These are phyloP conservation scores for Hylia prasina DNA, from an alignment of 2,113 vertebrate genomes.

Conservation along the genomic window DNA sequence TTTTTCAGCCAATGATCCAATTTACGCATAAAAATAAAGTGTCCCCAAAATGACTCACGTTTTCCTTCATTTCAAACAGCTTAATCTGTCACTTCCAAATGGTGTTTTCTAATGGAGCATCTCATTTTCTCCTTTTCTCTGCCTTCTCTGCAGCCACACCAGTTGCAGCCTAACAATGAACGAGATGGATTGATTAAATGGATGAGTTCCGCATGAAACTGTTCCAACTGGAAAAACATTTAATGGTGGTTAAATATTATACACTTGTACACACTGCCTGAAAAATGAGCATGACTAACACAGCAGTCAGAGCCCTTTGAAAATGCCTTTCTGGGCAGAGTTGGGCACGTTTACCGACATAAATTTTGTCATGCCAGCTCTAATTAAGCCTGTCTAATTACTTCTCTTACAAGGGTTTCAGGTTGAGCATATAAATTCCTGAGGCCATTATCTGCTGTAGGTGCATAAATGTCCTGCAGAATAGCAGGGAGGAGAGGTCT, in stretches of 20 bases:
- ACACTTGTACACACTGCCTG: not conserved
- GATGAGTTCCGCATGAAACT: not conserved
- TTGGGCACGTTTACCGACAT: not conserved
- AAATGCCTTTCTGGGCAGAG: constrained; percentile 12
- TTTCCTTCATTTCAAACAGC: not conserved
- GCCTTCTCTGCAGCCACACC: not conserved
- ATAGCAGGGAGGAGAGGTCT: not conserved
- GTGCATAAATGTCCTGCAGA: not conserved
- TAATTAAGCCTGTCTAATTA: constrained; percentile 56
- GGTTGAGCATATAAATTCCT: not conserved
- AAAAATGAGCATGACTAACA: constrained; percentile 4
- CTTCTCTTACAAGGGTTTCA: constrained; percentile 12
- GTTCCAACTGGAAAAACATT: not conserved
- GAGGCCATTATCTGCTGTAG: not conserved
- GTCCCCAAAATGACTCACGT: not conserved
- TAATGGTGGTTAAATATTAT: constrained; percentile 1
- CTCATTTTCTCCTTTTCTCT: not conserved
- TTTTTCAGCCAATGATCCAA: constrained; percentile 31
- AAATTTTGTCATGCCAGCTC: not conserved
- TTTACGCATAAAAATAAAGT: not conserved
- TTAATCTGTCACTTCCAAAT: constrained; percentile 5
- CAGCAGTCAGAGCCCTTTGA: not conserved
- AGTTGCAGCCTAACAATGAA: not conserved
- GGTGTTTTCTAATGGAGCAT: constrained; percentile 3
- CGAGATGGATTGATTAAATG: not conserved